Evolutionary conservation across 2,888 invertebrate genomes (phyloP).

Genomic region (Podabrus alpinus): DNA sequence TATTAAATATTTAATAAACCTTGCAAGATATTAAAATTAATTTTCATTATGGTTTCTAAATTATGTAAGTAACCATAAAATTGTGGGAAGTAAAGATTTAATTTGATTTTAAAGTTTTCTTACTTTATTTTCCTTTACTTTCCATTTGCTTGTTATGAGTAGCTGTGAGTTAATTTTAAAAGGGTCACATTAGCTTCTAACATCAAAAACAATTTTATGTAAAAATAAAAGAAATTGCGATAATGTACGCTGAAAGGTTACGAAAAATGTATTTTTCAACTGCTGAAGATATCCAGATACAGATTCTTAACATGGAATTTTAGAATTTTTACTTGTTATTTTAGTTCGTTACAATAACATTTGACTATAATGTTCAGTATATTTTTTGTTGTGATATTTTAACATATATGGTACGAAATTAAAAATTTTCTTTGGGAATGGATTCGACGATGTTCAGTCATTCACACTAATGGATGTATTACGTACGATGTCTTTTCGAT

Average conservation of each 20-base stretch:
- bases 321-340: background rate
- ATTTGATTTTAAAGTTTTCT: slow-evolving; percentile 25
- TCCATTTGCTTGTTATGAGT: background rate
- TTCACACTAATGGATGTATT: too few species aligned
- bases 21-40: background rate
- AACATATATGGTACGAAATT: too few species aligned
- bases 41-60: slow-evolving; percentile 17
- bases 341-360: too few species aligned
- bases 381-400: too few species aligned
- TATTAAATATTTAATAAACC: background rate
- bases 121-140: slow-evolving; percentile 6
- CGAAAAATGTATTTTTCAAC: background rate
- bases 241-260: background rate
- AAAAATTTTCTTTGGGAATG: too few species aligned
- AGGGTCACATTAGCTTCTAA: slow-evolving; percentile 16
- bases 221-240: background rate
- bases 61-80: slow-evolving; percentile 17
- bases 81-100: slow-evolving; percentile 22
- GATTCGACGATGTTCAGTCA: too few species aligned
- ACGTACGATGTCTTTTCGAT: too few species aligned
- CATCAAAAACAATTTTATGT: slow-evolving; percentile 5
- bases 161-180: background rate
- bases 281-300: background rate
- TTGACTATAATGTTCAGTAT: too few species aligned
- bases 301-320: background rate